Evolutionary conservation across 2,888 invertebrate species (phyloP).

Genomic region (Tridacna crocea): DNA sequence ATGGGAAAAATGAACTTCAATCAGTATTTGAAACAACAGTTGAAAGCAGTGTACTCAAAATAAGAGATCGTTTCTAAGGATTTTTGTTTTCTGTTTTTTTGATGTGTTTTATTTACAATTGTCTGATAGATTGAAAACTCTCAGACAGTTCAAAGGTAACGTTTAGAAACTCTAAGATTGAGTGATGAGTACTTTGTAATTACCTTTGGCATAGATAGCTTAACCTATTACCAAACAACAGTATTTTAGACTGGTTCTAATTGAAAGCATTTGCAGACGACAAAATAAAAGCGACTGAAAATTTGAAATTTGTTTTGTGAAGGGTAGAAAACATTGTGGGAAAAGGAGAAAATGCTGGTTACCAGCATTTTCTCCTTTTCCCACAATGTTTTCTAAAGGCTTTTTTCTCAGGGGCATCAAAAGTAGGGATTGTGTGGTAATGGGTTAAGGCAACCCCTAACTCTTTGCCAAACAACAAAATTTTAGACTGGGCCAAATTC

Average conservation of each 20-base stretch:
- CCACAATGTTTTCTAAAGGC: no score
- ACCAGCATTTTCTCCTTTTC: no score
- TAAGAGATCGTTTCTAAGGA: background rate
- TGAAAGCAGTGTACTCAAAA: conserved; percentile 7
- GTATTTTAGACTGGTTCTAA: no score
- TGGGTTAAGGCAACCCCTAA: no score
- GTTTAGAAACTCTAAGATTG: background rate
- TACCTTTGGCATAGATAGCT: background rate
- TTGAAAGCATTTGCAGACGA: no score
- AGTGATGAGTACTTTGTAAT: conserved; percentile 8
- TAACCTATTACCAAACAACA: no score
- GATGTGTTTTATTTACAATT: background rate
- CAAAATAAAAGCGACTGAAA: no score
- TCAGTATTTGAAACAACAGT: conserved; percentile 3
- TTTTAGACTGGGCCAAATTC: no score
- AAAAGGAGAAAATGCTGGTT: conserved; percentile 11
- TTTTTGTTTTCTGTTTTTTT: conserved; percentile 3
- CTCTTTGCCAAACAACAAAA: no score
- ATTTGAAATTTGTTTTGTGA: no score
- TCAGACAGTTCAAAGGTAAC: background rate
- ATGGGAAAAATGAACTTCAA: conserved; percentile 1
- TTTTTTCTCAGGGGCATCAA: no score
- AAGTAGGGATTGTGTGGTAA: no score
- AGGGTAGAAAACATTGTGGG: background rate
- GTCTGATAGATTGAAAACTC: background rate